These are phyloP conservation scores for Aphidius colemani DNA, from an alignment of 2,888 invertebrate genomes.

Conservation along the genomic window DNA sequence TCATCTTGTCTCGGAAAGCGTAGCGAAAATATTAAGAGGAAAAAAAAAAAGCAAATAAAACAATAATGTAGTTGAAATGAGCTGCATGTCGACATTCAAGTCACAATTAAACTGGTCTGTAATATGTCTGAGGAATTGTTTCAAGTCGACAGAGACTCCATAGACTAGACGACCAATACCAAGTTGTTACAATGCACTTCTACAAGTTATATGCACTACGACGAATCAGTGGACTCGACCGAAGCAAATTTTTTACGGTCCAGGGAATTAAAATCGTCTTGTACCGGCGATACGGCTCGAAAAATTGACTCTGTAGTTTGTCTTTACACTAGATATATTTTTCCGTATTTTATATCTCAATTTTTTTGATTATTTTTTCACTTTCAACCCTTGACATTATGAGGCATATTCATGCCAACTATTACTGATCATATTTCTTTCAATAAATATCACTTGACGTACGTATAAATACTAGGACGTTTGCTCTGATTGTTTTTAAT, in stretches of 20 bases:
- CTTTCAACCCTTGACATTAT: no score
- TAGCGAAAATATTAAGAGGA: background rate
- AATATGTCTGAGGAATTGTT: no score
- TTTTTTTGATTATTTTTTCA: background rate
- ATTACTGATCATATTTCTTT: no score
- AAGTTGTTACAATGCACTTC: background rate
- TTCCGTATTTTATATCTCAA: background rate
- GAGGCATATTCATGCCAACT: no score
- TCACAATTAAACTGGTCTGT: background rate
- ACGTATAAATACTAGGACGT: no score
- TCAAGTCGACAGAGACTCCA: no score
- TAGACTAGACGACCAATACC: no score
- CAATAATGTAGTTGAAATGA: no score
- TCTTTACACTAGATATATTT: background rate
- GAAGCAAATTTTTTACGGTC: slow-evolving; percentile 31
- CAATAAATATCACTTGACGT: no score
- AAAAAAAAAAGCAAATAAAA: no score
- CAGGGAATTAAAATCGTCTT: slow-evolving; percentile 36
- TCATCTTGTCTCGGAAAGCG: background rate
- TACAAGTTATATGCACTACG: slow-evolving; percentile 5
- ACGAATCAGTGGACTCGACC: slow-evolving; percentile 26
- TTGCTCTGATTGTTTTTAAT: background rate
- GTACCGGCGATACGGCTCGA: slow-evolving; percentile 35
- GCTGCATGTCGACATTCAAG: background rate
- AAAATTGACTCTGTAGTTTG: slow-evolving; percentile 25